Conservation (phyloP, 2,113 vertebrate genomes). For the Ovis canadensis region DNA sequence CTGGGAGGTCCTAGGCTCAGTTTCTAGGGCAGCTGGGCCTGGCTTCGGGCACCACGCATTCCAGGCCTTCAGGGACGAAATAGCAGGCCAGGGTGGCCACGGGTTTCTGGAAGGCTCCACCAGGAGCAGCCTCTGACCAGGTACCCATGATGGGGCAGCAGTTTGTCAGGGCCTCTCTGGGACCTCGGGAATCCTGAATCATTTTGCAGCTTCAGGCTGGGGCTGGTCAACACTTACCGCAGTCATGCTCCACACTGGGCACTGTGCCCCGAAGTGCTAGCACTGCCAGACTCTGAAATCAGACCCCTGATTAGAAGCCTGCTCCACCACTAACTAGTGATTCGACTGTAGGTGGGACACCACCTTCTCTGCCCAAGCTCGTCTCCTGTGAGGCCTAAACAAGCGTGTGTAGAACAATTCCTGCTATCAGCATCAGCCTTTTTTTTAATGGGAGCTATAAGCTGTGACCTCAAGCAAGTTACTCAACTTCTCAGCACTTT, state of each 20-base stretch:
- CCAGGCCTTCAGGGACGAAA: background rate
- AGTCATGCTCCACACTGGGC: background rate
- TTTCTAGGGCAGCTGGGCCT: background rate
- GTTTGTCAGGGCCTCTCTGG: background rate
- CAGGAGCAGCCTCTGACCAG: background rate
- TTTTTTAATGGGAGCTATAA: background rate
- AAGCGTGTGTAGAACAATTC: background rate
- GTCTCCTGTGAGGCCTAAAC: background rate
- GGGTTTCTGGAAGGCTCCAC: background rate
- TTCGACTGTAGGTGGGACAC: background rate
- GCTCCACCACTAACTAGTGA: background rate
- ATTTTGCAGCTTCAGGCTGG: background rate
- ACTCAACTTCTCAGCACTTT: background rate
- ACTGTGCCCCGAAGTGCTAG: background rate
- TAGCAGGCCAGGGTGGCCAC: background rate
- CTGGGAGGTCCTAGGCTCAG: background rate
- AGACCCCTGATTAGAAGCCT: background rate
- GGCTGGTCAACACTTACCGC: background rate
- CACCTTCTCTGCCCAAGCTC: background rate
- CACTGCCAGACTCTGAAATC: background rate
- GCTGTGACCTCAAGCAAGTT: background rate
- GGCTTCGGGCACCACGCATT: background rate
- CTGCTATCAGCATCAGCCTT: background rate
- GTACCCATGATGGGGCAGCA: fast-evolving
- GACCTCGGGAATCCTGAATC: background rate